phyloP scores from a whole-genome alignment of 2,888 invertebrate genomes.

The Tolmerus cingulatus region DNA sequence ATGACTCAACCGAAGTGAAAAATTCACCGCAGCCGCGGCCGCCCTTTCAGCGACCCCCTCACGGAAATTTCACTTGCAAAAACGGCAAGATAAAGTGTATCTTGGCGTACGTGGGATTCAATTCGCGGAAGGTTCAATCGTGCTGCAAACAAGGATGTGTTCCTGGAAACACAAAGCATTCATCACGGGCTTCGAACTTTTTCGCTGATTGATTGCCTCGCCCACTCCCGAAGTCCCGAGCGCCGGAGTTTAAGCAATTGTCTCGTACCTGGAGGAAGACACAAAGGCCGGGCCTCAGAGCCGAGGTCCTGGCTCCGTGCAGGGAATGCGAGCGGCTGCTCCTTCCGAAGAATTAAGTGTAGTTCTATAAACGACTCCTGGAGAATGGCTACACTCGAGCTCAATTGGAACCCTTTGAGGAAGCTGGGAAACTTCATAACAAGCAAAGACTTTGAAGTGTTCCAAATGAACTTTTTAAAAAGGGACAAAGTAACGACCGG shows the following conservation, averaged over 20 bases:
- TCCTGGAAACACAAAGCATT: constrained; percentile 4
- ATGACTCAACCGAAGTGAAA: constrained; percentile 26
- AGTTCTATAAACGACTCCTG: not conserved
- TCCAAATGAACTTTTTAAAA: not conserved
- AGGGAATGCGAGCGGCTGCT: not conserved
- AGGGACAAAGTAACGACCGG: not conserved
- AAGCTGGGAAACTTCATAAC: not conserved
- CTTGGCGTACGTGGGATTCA: constrained; percentile 30
- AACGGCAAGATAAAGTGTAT: constrained; percentile 31
- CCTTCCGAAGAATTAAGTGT: not conserved
- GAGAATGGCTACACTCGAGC: not conserved
- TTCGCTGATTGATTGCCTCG: constrained; percentile 29
- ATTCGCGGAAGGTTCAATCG: constrained; percentile 28
- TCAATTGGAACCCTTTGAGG: not conserved
- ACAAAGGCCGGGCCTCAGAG: not conserved
- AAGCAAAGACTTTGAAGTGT: not conserved
- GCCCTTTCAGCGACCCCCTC: not conserved
- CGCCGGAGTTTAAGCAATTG: not conserved
- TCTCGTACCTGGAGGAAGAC: constrained; percentile 14
- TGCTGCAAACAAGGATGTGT: constrained; percentile 21
- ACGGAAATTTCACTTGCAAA: constrained; percentile 20
- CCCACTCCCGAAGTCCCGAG: not conserved
- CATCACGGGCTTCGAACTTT: constrained; percentile 4
- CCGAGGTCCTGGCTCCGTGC: not conserved
- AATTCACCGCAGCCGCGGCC: constrained; percentile 2